Evolutionary conservation across 1,140 invertebrate species (phyloP).

Genomic region (Drosophila elegans): DNA sequence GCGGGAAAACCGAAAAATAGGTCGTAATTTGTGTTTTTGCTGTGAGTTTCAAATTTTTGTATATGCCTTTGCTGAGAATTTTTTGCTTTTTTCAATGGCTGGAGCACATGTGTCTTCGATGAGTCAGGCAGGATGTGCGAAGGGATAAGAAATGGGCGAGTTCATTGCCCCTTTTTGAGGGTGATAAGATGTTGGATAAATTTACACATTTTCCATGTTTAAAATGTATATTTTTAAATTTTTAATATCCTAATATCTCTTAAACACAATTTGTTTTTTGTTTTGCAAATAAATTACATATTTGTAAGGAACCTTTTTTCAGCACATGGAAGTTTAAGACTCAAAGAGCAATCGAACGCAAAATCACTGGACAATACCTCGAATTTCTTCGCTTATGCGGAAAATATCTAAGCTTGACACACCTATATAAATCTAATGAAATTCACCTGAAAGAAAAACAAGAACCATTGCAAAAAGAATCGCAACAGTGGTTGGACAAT

Average conservation of each 20-base stretch:
- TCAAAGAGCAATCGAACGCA: background rate
- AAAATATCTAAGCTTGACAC: background rate
- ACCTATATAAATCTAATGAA: conserved; percentile 12
- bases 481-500: conserved; percentile 16
- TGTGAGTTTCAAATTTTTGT: conserved; percentile 38
- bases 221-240: background rate
- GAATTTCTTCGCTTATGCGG: background rate
- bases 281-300: too few relatives aligned
- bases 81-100: conserved; percentile 7
- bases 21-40: conserved; percentile 76
- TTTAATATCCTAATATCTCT: too few relatives aligned
- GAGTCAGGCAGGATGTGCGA: conserved; percentile 46
- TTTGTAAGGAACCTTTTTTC: too few relatives aligned
- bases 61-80: conserved; percentile 13
- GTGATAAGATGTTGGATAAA: conserved; percentile 14
- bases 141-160: background rate
- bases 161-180: background rate
- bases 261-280: too few relatives aligned
- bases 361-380: too few relatives aligned
- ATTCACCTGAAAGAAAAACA: conserved; percentile 1
- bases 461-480: conserved; percentile 7
- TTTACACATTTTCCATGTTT: background rate
- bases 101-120: conserved; percentile 78
- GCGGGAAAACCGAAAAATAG: conserved; percentile 62
- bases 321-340: too few relatives aligned